Evolutionary conservation across 2,797 vertebrate genomes (phyloP), one percentile per base, ranked within the genome.

Genomic region (Mormyrus proboscirostris): DNA sequence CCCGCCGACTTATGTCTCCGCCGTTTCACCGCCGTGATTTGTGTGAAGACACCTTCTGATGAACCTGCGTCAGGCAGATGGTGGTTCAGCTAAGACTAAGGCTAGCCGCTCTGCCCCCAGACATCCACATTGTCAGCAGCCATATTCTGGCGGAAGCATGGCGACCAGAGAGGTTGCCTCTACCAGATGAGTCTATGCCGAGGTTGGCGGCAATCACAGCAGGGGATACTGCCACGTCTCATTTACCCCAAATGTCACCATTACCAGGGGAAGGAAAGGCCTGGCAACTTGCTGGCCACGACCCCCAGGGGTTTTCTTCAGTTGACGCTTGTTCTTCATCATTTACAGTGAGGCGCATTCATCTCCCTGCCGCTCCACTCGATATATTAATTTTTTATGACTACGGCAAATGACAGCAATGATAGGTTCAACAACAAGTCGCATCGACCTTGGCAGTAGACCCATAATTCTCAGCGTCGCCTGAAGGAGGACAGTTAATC

Each of bases 161-260:
- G 57, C 29, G 41, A n/a, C 41, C 55, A 2, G 5, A 16, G 29
- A 47, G 88, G 82, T 85, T 41, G 59, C 53, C 6, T 83, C 25
- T 55, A 10, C 84, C 44, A 59, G 73, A 7, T 7, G 88, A 76
- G 69, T 83, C 88, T 50, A n/a, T 59, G 25, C 38, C 79, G 25
- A 85, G 25, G 88, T 65, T 79, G 55, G 14, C 9, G 25, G 44
- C 19, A 47, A 51, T 57, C 88, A 19, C 55, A 29, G 38, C 22
- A 51, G 2, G n/a, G 88, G 88, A 62, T 44, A 65, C 51, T 92
- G 89, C 90, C 92, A 92, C 92, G 79, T 86, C 84, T 73, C 25
- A 44, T 84, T 19, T 25, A 69, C 38, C 88, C 82, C 29, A 76
- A 19, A 76, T 41, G 44, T 22, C 73, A 53, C 69, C 8, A 16